phyloP scores from a whole-genome alignment of 2,888 invertebrate species.

The Heteromurus nitidus region DNA sequence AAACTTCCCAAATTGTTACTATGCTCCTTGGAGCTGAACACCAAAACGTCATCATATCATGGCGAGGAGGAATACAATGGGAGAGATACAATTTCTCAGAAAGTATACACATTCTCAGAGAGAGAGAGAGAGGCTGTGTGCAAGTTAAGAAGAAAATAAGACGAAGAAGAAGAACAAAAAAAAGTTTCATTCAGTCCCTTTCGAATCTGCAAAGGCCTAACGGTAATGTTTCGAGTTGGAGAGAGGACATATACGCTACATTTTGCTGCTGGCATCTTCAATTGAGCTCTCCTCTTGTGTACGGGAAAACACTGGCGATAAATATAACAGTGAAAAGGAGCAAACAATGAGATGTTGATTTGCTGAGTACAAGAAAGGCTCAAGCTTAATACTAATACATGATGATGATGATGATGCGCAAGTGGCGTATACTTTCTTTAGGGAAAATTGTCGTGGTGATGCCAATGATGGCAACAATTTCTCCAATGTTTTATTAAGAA shows the following conservation, averaged over 20 bases:
- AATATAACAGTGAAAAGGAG: too few relatives aligned
- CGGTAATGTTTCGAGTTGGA: slow-evolving; percentile 16
- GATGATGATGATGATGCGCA: too few relatives aligned
- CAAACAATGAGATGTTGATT: too few relatives aligned
- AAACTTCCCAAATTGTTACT: slow-evolving; percentile 65
- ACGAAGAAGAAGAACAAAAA: not conserved
- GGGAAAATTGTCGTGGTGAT: slow-evolving; percentile 1
- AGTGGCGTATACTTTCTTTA: slow-evolving; percentile 9
- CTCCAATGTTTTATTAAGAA: slow-evolving; percentile 11
- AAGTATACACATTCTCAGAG: too few relatives aligned
- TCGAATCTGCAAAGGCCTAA: slow-evolving; percentile 21
- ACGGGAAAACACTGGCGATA: too few relatives aligned
- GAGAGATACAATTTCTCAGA: not conserved
- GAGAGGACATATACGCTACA: too few relatives aligned
- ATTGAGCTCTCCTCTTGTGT: too few relatives aligned
- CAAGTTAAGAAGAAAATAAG: not conserved
- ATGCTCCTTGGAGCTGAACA: slow-evolving; percentile 50
- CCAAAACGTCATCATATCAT: slow-evolving; percentile 43
- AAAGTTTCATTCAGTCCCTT: slow-evolving; percentile 31
- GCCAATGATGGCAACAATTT: slow-evolving; percentile 11
- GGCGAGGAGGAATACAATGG: not conserved
- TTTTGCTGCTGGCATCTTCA: too few relatives aligned
- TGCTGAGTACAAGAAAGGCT: too few relatives aligned
- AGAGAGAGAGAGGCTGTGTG: too few relatives aligned
- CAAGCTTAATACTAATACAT: too few relatives aligned